A percentile compares a stretch with the other conserved stretches of the same genome.
Evolutionary conservation across 2,888 invertebrate species (phyloP).

Genomic region (Hydraecia micacea): DNA sequence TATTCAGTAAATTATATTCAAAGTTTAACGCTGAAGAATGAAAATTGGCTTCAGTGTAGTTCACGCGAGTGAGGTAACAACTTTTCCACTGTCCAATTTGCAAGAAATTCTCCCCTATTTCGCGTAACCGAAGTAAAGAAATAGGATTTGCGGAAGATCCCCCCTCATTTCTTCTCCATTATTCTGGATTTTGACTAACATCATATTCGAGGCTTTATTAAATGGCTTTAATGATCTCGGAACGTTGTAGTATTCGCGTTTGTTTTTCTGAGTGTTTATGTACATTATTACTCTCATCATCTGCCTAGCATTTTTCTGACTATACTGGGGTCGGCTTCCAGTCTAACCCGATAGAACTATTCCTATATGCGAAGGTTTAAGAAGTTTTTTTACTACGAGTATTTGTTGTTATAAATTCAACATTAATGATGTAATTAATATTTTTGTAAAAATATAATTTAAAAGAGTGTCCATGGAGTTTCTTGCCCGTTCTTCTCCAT

Average conservation of each 20-base stretch:
- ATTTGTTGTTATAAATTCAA: too few relatives aligned
- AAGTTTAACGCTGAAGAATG: conserved; percentile 68
- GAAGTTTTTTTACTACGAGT: too few relatives aligned
- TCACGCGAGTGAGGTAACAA: conserved; percentile 74
- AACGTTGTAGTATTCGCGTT: conserved; percentile 32
- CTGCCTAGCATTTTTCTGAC: background rate
- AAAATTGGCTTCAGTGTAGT: conserved; percentile 75
- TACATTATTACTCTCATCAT: background rate
- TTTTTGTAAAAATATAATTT: too few relatives aligned
- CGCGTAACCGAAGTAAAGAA: conserved; percentile 70
- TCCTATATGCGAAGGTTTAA: background rate
- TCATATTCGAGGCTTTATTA: conserved; percentile 67
- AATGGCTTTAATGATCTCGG: conserved; percentile 65
- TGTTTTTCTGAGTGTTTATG: background rate
- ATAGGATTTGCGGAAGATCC: conserved; percentile 74
- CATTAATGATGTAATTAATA: too few relatives aligned
- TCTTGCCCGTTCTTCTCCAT: too few relatives aligned
- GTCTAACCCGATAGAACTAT: background rate
- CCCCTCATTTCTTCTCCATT: conserved; percentile 70
- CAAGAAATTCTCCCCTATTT: conserved; percentile 74
- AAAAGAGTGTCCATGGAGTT: too few relatives aligned
- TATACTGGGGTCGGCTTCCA: background rate
- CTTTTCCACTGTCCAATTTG: conserved; percentile 80
- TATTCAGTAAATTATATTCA: conserved; percentile 70
- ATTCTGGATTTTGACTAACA: conserved; percentile 70